phyloP scores from a whole-genome alignment of 1,140 invertebrate genomes.

The Bicyclus anynana region DNA sequence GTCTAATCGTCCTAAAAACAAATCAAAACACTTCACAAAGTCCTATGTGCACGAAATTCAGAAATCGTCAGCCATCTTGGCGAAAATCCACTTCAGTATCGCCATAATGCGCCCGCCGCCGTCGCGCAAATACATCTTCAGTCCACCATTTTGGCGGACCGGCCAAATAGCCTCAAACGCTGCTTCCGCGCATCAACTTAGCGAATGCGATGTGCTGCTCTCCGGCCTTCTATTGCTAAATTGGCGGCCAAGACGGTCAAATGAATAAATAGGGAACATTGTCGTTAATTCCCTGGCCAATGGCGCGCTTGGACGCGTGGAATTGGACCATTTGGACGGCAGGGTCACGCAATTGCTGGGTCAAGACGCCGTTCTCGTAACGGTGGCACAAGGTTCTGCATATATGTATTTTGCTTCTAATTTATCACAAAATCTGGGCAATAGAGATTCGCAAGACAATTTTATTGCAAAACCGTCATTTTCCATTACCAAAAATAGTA shows the following conservation, averaged over 20 bases:
- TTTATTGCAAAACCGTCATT: too few species aligned
- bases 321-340: constrained; percentile 64
- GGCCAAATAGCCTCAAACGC: not conserved
- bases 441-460: not conserved
- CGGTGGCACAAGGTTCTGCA: constrained; percentile 17
- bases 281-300: constrained; percentile 67
- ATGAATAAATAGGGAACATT: constrained; percentile 66
- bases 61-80: constrained; percentile 58
- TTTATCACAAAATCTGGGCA: not conserved
- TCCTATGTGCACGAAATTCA: constrained; percentile 36
- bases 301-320: constrained; percentile 43
- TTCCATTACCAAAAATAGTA: too few species aligned
- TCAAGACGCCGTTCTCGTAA: constrained; percentile 37
- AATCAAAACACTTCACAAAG: constrained; percentile 30
- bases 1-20: constrained; percentile 37
- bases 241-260: constrained; percentile 58
- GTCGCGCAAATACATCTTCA: constrained; percentile 51
- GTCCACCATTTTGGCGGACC: constrained; percentile 49
- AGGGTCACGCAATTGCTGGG: constrained; percentile 56
- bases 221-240: constrained; percentile 50
- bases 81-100: constrained; percentile 51
- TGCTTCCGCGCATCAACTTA: constrained; percentile 25
- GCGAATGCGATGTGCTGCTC: constrained; percentile 22
- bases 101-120: constrained; percentile 41
- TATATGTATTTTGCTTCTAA: not conserved